These are phyloP conservation scores for Salvelinus alpinus DNA, from an alignment of 2,113 vertebrate species.

Conservation along the genomic window DNA sequence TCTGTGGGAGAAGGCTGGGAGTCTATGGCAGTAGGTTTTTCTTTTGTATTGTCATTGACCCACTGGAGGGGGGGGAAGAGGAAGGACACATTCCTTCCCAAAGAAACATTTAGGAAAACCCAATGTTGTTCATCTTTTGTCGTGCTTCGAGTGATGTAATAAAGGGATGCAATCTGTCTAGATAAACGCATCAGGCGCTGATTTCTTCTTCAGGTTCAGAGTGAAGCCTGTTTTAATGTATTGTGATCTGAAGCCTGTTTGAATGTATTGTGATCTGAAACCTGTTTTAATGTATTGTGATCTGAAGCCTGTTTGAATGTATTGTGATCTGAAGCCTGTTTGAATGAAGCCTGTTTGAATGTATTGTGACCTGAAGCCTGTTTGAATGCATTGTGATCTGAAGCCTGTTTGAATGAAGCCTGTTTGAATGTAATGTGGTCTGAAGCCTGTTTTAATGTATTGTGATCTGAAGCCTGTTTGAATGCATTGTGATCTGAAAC, in stretches of 20 bases:
- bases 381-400: no score
- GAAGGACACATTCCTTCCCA: not conserved
- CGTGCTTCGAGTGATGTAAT: not conserved
- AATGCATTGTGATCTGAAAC: no score
- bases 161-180: not conserved
- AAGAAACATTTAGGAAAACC: not conserved
- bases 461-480: no score
- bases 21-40: not conserved
- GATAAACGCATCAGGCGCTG: not conserved
- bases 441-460: no score
- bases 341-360: no score
- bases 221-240: not conserved
- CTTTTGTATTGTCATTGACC: slow-evolving; percentile 5
- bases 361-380: no score
- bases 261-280: no score
- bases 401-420: not conserved
- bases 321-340: no score
- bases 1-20: slow-evolving; percentile 3
- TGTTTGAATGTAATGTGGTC: not conserved
- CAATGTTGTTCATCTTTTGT: not conserved
- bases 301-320: not conserved
- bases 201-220: not conserved
- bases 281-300: no score
- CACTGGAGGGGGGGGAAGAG: not conserved
- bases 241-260: no score